These are phyloP conservation scores for Crocuta crocuta DNA, from an alignment of 2,113 vertebrate species.

Conservation along the genomic window DNA sequence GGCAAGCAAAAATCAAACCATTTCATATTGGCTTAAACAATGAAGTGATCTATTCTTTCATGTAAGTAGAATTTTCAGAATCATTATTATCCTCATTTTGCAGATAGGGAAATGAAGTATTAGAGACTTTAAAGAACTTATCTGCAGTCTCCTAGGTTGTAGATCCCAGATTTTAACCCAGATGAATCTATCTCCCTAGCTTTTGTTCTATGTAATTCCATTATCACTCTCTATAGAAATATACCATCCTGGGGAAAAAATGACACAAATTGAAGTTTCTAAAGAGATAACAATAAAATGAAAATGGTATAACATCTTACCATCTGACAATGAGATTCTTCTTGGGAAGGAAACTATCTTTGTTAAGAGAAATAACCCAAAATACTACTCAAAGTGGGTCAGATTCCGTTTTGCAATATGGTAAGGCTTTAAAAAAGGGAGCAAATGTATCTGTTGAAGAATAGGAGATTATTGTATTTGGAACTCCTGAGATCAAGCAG, in stretches of 20 bases:
- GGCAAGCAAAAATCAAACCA: not conserved
- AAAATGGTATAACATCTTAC: not conserved
- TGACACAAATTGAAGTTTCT: not conserved
- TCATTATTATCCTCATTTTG: not conserved
- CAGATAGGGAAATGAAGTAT: not conserved
- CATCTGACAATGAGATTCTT: not conserved
- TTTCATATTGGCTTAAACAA: constrained; percentile 34
- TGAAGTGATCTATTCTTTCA: constrained; percentile 14
- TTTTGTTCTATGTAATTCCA: not conserved
- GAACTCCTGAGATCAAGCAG: not conserved
- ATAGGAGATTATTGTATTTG: not conserved
- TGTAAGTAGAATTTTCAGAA: not conserved
- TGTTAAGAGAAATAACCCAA: constrained; percentile 4
- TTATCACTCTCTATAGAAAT: constrained; percentile 11
- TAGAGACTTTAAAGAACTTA: constrained; percentile 46
- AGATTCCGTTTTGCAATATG: not conserved
- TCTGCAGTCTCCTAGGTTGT: not conserved
- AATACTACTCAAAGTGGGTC: not conserved
- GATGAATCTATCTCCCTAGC: not conserved
- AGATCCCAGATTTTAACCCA: not conserved
- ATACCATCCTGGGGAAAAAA: not conserved
- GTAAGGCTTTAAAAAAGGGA: not conserved
- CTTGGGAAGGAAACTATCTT: not conserved
- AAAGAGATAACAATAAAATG: constrained; percentile 12
- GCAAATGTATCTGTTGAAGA: not conserved